Evolutionary conservation across 2,888 invertebrate genomes (phyloP), one percentile per base, ranked within the genome.

Genomic region (Galerucella pusilla): DNA sequence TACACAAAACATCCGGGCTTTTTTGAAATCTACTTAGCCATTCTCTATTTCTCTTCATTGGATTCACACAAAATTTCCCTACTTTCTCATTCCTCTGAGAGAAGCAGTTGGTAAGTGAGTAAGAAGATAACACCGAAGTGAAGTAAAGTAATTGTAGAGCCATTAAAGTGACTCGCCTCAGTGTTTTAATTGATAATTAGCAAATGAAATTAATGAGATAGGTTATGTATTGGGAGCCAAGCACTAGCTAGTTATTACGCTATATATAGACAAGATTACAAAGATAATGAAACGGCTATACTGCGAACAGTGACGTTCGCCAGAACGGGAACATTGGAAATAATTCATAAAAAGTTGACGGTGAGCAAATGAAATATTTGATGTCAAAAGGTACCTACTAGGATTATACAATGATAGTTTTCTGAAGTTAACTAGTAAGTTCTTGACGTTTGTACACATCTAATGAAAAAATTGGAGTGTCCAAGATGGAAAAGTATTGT

Each of bases 141-240:
- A 71, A 76, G 73, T 71, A 71, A 71, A 76, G 74, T 79, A 79
- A 78, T 78, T 73, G 68, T 68, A 60, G 68, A 77, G 81, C 83
- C 81, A 83, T 85, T 84, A 82, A 81, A 79, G 78, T 79, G 81
- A 82, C 82, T 81, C 81, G 74, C 79, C 73, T 68, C 70, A 79
- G 76, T 80, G 81, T 83, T 85, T 76, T 79, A 79, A 79, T 79
- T 79, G 83, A 82, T 84, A 84, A 84, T 85, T 84, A 84, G 81
- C 77, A 79, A 80, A 83, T 78, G 81, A 83, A 82, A 83, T 83
- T 82, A 82, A 82, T 81, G 80, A 77, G 77, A 78, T 77, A 70
- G 78, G 78, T 79, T 79, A 75, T 74, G 75, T 77, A 74, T 57
- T 71, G 68, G 73, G 63, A 74, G 78, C 73, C 74, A 70, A 76